phyloP scores from a whole-genome alignment of 1,140 invertebrate species.

The Drosophila saltans region DNA sequence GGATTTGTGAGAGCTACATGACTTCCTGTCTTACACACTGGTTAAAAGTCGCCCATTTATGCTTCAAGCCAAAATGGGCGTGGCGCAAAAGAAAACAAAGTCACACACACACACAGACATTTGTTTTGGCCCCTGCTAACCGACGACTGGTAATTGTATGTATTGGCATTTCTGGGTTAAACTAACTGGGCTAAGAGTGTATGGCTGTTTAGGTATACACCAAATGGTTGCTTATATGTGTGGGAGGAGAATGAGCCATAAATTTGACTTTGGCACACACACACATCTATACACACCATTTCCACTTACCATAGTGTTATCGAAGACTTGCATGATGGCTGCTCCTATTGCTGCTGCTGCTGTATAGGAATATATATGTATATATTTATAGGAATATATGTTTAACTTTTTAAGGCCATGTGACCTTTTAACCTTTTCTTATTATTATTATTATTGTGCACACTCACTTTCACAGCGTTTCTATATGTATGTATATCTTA shows the following conservation, averaged over 20 bases:
- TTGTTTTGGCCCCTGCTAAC: not conserved
- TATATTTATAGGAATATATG: not conserved
- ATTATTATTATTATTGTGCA: not conserved
- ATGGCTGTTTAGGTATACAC: conserved; percentile 27
- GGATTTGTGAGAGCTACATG: conserved; percentile 36
- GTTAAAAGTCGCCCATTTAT: not conserved
- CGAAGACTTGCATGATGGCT: conserved; percentile 76
- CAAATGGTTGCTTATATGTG: not conserved
- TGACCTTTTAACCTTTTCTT: conserved; percentile 2
- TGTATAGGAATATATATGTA: conserved; percentile 4
- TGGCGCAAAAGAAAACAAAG: conserved; percentile 14
- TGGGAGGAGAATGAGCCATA: conserved; percentile 22
- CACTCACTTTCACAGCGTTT: conserved; percentile 63
- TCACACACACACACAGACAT: not conserved
- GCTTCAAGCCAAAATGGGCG: conserved; percentile 50
- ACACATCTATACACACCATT: not conserved
- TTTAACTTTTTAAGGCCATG: not conserved
- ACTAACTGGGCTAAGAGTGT: conserved; percentile 64
- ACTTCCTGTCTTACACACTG: conserved; percentile 37
- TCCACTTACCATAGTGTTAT: conserved; percentile 78
- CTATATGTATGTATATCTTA: not conserved
- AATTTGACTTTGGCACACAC: conserved; percentile 30
- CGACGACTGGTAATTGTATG: conserved; percentile 42
- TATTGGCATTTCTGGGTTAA: conserved; percentile 67
- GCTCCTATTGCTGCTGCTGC: conserved; percentile 30